Conservation (phyloP, 2,888 invertebrate genomes). For the Morpho deidamia region DNA sequence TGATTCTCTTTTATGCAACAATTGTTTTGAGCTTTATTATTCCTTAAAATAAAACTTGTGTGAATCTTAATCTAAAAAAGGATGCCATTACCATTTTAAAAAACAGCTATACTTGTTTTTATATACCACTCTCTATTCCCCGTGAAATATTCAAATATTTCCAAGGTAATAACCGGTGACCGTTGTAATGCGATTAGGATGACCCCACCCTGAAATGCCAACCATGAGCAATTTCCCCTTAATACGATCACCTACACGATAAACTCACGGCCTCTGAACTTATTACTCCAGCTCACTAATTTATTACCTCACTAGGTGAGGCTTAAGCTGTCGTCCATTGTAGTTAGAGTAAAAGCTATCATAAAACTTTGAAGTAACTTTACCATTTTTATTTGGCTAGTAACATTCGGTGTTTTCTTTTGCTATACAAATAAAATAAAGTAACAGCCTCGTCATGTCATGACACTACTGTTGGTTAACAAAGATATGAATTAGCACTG, state of each 20-base stretch:
- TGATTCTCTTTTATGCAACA: too few relatives aligned
- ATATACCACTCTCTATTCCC: not conserved
- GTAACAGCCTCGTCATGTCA: too few relatives aligned
- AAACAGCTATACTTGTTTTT: too few relatives aligned
- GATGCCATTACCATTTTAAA: too few relatives aligned
- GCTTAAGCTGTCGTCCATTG: constrained; percentile 5
- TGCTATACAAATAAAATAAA: too few relatives aligned
- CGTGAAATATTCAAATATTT: not conserved
- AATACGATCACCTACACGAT: constrained; percentile 9
- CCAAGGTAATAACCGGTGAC: constrained; percentile 1
- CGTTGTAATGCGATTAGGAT: constrained; percentile 13
- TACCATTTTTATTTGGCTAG: too few relatives aligned
- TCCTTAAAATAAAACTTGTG: too few relatives aligned
- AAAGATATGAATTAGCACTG: too few relatives aligned
- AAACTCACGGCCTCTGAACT: constrained; percentile 5
- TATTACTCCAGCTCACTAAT: constrained; percentile 6
- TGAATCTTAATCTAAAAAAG: too few relatives aligned
- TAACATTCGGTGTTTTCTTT: too few relatives aligned
- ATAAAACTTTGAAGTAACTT: not conserved
- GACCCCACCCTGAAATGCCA: constrained; percentile 4
- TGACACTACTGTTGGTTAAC: too few relatives aligned
- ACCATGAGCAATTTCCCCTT: constrained; percentile 3
- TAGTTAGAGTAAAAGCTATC: constrained; percentile 1
- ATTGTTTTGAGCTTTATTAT: too few relatives aligned
- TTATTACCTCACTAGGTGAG: constrained; percentile 6